Base-by-base conservation (phyloP, 2,797 vertebrate species). In the Ibycter americanus region DNA sequence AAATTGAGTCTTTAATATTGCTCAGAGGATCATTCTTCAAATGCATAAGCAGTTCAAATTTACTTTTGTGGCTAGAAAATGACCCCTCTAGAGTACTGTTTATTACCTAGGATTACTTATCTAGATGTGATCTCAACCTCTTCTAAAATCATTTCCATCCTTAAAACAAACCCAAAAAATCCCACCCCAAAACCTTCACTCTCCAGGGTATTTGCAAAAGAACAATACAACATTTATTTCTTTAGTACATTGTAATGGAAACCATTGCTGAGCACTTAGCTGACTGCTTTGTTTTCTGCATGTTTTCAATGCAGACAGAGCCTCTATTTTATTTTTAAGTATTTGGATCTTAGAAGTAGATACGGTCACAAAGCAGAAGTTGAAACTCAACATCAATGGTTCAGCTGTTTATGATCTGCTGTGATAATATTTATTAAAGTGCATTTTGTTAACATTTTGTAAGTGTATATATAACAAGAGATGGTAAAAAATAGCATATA, bases 371-470 rank as follows among this genome's bases (percentile, higher is more conserved):
- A 96, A 96, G 46, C 65, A 94, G 90, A 86, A 80, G 82, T 95
- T 97, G 93, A 96, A 96, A 82, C 65, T 66, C 74, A 70, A 52
- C 88, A 88, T 89, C 86, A 87, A 2, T 93, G 38, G 58, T 71
- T 94, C 79, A 78, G 14, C 83, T 63, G 26, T 88, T 84, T 90
- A 90, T 91, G 96, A 93, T 95, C 93, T 81, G 22, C 89, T 93
- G 92, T 68, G 83, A 76, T 97, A 96, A 96, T 93, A 93, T 98
- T 95, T 96, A 96, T 97, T 94, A 86, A 90, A 96, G 68, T 92
- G 96, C 81, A 90, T 95, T 98, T 97, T 93, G 44, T 97, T 96
- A 96, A 61, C 80, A 56, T 97, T 98, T 95, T 97, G 70, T 96
- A 95, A 95, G 93, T 90, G 88, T 83, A 52, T 96, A 86, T 97